A percentile compares a stretch with the other conserved stretches of the same genome.
These are phyloP conservation scores for Pseudonaja textilis DNA, from an alignment of 2,113 vertebrate genomes.

Conservation along the genomic window DNA sequence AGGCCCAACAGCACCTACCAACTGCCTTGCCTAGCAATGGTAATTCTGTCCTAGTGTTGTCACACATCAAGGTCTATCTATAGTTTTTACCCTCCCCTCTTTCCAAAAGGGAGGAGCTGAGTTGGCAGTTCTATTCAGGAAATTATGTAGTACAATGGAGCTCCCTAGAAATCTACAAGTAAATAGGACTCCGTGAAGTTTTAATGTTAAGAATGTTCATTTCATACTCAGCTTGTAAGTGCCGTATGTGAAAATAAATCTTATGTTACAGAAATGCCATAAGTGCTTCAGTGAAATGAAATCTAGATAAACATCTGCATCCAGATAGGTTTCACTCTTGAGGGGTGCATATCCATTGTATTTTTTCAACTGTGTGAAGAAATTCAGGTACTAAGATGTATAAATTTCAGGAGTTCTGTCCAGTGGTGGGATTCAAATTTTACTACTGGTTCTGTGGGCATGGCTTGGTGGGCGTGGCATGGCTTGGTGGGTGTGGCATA, in stretches of 20 bases:
- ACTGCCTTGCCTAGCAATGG: not conserved
- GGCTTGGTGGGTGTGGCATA: too few relatives aligned
- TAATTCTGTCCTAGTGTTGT: not conserved
- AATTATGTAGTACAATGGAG: not conserved
- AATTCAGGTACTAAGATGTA: not conserved
- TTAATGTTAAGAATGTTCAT: not conserved
- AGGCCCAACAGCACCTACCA: not conserved
- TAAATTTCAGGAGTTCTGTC: not conserved
- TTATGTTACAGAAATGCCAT: not conserved
- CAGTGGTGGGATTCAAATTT: too few relatives aligned
- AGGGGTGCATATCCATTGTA: not conserved
- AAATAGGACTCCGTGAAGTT: not conserved
- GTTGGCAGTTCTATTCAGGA: not conserved
- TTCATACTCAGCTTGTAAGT: not conserved
- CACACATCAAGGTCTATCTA: not conserved
- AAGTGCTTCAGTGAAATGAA: not conserved
- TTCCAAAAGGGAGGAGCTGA: not conserved
- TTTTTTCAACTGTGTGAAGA: not conserved
- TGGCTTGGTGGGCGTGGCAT: too few relatives aligned
- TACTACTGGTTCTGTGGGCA: too few relatives aligned
- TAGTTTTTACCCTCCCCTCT: not conserved
- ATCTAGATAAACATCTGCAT: not conserved
- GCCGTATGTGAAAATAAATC: not conserved
- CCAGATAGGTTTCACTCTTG: not conserved
- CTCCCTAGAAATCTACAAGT: not conserved